Base-by-base conservation (phyloP, 2,113 vertebrate genomes). In the Cavia aperea region DNA sequence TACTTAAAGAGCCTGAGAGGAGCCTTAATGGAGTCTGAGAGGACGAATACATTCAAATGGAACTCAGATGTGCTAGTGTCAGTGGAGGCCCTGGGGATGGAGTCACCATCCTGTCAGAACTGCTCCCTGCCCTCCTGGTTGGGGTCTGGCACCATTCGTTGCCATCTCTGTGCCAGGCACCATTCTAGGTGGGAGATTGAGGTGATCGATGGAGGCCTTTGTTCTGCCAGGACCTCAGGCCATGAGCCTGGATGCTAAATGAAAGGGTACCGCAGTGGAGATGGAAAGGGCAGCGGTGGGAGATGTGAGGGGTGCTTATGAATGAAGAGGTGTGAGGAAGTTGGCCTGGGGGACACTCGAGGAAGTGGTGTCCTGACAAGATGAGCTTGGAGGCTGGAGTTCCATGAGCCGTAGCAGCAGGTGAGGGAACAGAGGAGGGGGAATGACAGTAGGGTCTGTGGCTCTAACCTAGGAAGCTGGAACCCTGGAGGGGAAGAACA, bases 331-430 rank as follows among this genome's bases (percentile, higher is more conserved):
- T 15, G 4, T 5, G 4, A 51, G 31, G 26, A 15, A 31, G 0
- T 15, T 3, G 23, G 43, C 49, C 2, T 1, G 11, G 49, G 36
- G 24, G 9, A 2, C 26, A 3, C 1, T 49, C 7, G 4, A 65
- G 73, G 9, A 18, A 62, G 23, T 2, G 21, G 36, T 19, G 19
- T 16, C 33, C 75, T 49, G 12, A 2, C 43, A 31, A 54, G 43
- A 56, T 26, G 46, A 36, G 16, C 60, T 51, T 19, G 36, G 49
- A 6, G 31, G 33, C 36, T 19, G n/a, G 39, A 2, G 2, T 49
- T 63, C 60, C 16, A 10, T 46, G 39, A 84, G 60, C 39, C 65
- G 60, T 3, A 66, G 33, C 7, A 19, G 33, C 3, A 10, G 65
- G 24, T 13, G 11, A 26, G 29, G 26, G 21, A 8, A 8, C 23